These are phyloP conservation scores for Homalodisca vitripennis DNA, from an alignment of 1,140 invertebrate species.

Conservation along the genomic window DNA sequence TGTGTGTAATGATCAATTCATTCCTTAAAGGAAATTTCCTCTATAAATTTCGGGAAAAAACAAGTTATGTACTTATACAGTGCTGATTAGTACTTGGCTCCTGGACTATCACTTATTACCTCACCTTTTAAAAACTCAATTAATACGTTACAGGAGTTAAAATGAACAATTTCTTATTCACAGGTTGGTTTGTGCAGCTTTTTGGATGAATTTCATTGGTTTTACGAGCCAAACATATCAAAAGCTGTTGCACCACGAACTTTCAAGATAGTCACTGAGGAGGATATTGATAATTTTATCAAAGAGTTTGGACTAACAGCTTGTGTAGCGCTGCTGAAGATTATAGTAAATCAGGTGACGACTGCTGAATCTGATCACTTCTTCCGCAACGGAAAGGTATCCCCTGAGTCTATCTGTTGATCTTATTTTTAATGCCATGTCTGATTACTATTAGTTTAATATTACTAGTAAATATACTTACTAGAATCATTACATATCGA, in stretches of 20 bases:
- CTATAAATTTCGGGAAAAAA: background rate
- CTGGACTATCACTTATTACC: background rate
- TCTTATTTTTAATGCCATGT: too few species aligned
- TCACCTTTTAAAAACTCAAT: background rate
- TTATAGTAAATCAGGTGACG: conserved; percentile 61
- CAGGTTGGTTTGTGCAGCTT: conserved; percentile 72
- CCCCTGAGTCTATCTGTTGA: too few species aligned
- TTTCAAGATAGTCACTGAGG: conserved; percentile 80
- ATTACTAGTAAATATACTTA: too few species aligned
- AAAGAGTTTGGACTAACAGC: conserved; percentile 88
- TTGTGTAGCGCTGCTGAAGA: conserved; percentile 79
- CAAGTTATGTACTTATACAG: too few species aligned
- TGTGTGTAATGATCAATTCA: too few species aligned
- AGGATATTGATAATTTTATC: conserved; percentile 83
- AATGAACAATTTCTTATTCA: conserved; percentile 29
- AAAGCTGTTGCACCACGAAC: conserved; percentile 82
- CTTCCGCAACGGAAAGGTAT: conserved; percentile 30
- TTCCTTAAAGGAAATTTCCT: too few species aligned
- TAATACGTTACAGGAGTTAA: background rate
- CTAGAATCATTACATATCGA: too few species aligned
- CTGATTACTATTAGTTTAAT: too few species aligned
- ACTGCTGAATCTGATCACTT: conserved; percentile 47
- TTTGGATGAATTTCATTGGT: conserved; percentile 86
- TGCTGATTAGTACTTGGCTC: background rate
- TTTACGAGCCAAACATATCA: conserved; percentile 75